Percentiles rank a stretch among this genome's conserved stretches.
These are phyloP conservation scores for Mesoclemmys tuberculata DNA, from an alignment of 2,113 vertebrate genomes.

Conservation along the genomic window DNA sequence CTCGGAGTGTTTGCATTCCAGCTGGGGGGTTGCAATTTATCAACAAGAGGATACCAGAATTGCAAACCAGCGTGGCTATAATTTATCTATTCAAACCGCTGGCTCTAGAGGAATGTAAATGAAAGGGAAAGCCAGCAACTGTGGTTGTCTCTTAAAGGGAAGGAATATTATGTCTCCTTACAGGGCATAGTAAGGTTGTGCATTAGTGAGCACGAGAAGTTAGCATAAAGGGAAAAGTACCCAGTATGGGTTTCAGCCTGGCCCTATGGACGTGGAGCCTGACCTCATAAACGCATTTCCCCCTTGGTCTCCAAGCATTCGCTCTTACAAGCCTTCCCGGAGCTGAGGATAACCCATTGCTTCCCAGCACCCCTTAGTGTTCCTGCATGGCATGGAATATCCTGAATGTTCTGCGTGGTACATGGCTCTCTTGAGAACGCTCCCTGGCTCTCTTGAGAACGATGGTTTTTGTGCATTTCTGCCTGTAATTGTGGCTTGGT, in stretches of 20 bases:
- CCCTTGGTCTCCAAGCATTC: neutral
- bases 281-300: neutral
- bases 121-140: neutral
- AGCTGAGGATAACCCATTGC: neutral
- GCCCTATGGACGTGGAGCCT: neutral
- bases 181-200: accelerated
- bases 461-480: neutral
- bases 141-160: neutral
- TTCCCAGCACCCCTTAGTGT: neutral
- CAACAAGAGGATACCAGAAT: neutral
- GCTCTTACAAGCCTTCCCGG: neutral
- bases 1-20: neutral
- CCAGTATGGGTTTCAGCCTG: neutral
- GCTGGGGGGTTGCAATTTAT: neutral
- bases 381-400: neutral
- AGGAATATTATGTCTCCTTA: neutral
- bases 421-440: neutral
- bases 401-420: neutral
- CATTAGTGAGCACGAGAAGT: neutral
- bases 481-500: neutral
- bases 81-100: neutral
- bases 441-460: neutral
- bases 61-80: accelerated
- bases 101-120: neutral
- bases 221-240: neutral